Conservation (phyloP, 2,888 invertebrate species). For the Acanthosepion esculentum region DNA sequence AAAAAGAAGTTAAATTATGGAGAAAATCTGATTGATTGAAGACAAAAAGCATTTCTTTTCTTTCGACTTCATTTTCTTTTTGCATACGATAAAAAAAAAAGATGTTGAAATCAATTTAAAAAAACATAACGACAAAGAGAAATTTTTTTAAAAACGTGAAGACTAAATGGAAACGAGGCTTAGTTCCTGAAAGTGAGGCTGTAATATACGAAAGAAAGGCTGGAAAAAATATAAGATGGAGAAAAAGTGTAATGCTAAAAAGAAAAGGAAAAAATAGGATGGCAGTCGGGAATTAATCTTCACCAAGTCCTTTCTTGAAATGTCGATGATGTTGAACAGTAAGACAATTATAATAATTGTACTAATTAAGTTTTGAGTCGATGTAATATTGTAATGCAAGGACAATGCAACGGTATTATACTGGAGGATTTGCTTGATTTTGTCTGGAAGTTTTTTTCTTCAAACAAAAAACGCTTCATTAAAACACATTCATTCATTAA, state of each 20-base stretch:
- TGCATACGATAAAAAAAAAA: not conserved
- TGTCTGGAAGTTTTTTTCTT: not conserved
- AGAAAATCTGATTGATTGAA: too few species aligned
- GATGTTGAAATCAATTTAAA: not conserved
- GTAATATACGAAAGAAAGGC: not conserved
- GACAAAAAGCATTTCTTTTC: too few species aligned
- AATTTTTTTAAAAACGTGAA: not conserved
- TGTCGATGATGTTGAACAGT: not conserved
- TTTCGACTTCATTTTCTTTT: too few species aligned
- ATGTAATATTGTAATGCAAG: not conserved
- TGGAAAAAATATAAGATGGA: not conserved
- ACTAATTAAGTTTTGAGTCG: not conserved
- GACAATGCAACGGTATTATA: not conserved
- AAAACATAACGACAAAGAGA: not conserved
- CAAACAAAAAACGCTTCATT: not conserved
- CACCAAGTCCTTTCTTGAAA: not conserved
- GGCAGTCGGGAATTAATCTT: not conserved
- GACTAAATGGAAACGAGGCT: not conserved
- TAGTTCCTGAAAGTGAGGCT: not conserved
- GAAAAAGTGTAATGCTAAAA: not conserved
- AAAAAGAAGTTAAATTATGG: too few species aligned
- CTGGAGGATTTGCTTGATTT: not conserved
- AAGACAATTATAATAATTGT: slow-evolving; percentile 15
- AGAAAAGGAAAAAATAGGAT: not conserved
- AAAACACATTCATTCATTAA: not conserved